Evolutionary conservation across 2,797 vertebrate species (phyloP).

Genomic region (Saguinus oedipus): DNA sequence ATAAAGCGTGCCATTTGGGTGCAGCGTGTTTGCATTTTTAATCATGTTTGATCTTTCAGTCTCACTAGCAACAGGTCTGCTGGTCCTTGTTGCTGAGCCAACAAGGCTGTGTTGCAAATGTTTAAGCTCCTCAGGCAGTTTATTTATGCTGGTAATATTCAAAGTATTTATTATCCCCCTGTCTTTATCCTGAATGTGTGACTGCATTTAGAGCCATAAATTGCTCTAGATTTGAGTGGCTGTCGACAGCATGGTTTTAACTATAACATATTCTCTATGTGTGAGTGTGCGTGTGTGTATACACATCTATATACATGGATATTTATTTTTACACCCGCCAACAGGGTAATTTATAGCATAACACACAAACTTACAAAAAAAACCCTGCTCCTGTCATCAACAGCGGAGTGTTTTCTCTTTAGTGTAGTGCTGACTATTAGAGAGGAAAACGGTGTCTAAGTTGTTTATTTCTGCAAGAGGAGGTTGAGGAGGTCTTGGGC

Average conservation of each 20-base stretch:
- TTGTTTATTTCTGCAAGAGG: not conserved
- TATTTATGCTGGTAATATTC: slow-evolving; percentile 53
- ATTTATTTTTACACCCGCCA: slow-evolving; percentile 53
- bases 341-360: slow-evolving; percentile 65
- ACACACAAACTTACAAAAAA: slow-evolving; percentile 21
- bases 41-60: slow-evolving; percentile 29
- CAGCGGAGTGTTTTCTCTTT: slow-evolving; percentile 5
- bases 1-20: not conserved
- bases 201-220: slow-evolving; percentile 41
- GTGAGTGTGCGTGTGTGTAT: not conserved
- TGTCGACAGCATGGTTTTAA: slow-evolving; percentile 61
- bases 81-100: not conserved
- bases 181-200: slow-evolving; percentile 52
- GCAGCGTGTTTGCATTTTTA: slow-evolving; percentile 61
- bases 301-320: slow-evolving; percentile 24
- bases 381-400: not conserved
- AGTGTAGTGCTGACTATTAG: not conserved
- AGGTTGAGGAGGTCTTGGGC: not conserved
- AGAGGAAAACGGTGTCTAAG: not conserved
- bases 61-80: not conserved
- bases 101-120: slow-evolving; percentile 17
- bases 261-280: not conserved
- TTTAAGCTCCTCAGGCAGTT: not conserved
- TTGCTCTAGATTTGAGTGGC: slow-evolving; percentile 54
- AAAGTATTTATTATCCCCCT: slow-evolving; percentile 54